phyloP scores from a whole-genome alignment of 64 coral and sea anemone genomes.

The Catalaphyllia jardinei region DNA sequence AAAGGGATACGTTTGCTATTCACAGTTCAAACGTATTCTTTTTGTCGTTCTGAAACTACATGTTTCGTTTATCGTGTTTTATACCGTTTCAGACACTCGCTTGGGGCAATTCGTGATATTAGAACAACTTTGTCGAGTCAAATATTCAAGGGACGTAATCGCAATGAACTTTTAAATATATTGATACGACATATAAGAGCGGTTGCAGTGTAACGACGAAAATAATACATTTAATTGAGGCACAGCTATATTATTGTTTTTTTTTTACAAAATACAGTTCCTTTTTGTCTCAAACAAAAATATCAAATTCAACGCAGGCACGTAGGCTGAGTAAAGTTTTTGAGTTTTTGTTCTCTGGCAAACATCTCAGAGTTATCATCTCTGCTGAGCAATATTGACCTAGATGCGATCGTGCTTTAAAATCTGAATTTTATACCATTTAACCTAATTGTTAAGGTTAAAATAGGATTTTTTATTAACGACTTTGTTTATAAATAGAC shows the following conservation, averaged over 20 bases:
- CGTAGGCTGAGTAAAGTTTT: not conserved
- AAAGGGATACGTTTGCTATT: not conserved
- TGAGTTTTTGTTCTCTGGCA: not conserved
- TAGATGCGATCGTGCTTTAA: not conserved
- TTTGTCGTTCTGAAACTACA: no score
- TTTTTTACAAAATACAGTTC: not conserved
- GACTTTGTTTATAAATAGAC: not conserved
- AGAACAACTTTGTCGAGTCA: not conserved
- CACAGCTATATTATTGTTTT: not conserved
- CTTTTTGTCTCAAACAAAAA: conserved; percentile 13
- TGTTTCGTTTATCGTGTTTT: no score
- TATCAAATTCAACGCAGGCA: not conserved
- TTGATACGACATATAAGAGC: not conserved
- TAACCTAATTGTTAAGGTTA: not conserved
- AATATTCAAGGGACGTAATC: not conserved
- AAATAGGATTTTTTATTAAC: not conserved
- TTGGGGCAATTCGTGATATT: not conserved
- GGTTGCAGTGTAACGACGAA: not conserved
- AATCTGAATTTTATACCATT: not conserved
- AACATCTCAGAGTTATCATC: not conserved
- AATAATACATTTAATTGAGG: not conserved
- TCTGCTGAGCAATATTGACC: not conserved
- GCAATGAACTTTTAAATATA: conserved; percentile 3
- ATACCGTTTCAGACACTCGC: not conserved
- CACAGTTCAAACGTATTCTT: not conserved